Base-by-base conservation (phyloP, 1,140 invertebrate species). In the Dinoponera quadriceps region DNA sequence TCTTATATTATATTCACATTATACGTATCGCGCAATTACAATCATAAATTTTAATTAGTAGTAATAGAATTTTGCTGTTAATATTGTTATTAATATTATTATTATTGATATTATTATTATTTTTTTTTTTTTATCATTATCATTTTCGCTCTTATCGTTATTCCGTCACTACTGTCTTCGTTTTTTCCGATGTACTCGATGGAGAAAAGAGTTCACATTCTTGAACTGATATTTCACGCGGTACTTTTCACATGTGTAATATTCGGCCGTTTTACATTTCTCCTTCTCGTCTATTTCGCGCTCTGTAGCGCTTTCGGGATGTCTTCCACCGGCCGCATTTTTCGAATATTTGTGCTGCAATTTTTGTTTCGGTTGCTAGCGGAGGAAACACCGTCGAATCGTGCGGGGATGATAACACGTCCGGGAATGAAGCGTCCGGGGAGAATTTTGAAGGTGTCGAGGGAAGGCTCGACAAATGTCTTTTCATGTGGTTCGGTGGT, bases 11-110 rank as follows among this genome's bases (percentile, higher is more conserved):
- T 38, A 51, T 27, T 72, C 55, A 73, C 29, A 78, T 75, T 66
- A 69, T 63, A 84, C 29, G 29, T 77, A 75, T 78, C 38, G 72
- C 74, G 55, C 68, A 66, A 69, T 68, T 88, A 88, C 86, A 89
- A 91, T 90, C 80, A 90, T 87, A 88, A 82, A 60, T 59, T 69
- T 69, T 11, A 29, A 89, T 83, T 84, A 69, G 66, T 88, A 87
- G 85, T 88, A 90, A 88, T 85, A 90, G 84, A 78, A 62, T 63
- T 75, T 77, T n/a, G 48, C 74, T 80, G 77, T 69, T 80, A 84
- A 59, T 80, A 84, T 84, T 78, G 62, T 81, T 81, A 80, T 80
- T 59, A 80, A 80, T 77, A 84, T 80, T 83, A 83, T 83, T 82
- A 65, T 65, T 65, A 27, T n/a, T 18, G 48, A 48, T 69, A 51